These are phyloP conservation scores for Leptura quadrifasciata DNA, from an alignment of 2,888 invertebrate genomes.

Conservation along the genomic window DNA sequence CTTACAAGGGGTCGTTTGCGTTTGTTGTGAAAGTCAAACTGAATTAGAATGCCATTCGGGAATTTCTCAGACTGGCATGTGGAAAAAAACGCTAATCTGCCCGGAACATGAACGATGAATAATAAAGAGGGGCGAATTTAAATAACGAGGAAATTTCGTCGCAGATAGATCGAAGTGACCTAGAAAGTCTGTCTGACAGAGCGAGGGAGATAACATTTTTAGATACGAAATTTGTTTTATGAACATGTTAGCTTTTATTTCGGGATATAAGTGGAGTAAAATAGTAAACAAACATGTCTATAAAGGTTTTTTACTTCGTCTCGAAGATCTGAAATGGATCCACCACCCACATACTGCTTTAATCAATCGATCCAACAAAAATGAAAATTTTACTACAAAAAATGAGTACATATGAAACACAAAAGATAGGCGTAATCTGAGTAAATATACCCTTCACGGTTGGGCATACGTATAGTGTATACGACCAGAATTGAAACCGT, in stretches of 20 bases:
- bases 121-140: slow-evolving; percentile 24
- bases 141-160: slow-evolving; percentile 15
- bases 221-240: background rate
- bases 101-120: slow-evolving; percentile 10
- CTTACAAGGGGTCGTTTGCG: background rate
- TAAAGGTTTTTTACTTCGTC: no score
- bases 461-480: no score
- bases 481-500: no score
- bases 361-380: no score
- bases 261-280: background rate
- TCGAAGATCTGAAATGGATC: no score
- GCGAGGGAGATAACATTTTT: background rate
- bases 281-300: slow-evolving; percentile 5
- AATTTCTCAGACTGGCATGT: slow-evolving; percentile 9
- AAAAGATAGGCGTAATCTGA: no score
- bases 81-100: slow-evolving; percentile 16
- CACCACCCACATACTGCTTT: no score
- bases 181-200: slow-evolving; percentile 1
- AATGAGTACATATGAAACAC: no score
- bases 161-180: slow-evolving; percentile 17
- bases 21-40: background rate
- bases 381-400: no score
- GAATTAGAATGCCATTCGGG: slow-evolving; percentile 13
- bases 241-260: background rate
- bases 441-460: no score